A percentile compares a stretch with the other conserved stretches of the same genome.
phyloP scores from a whole-genome alignment of 2,797 vertebrate species.

The Melanotaenia trifasciata region DNA sequence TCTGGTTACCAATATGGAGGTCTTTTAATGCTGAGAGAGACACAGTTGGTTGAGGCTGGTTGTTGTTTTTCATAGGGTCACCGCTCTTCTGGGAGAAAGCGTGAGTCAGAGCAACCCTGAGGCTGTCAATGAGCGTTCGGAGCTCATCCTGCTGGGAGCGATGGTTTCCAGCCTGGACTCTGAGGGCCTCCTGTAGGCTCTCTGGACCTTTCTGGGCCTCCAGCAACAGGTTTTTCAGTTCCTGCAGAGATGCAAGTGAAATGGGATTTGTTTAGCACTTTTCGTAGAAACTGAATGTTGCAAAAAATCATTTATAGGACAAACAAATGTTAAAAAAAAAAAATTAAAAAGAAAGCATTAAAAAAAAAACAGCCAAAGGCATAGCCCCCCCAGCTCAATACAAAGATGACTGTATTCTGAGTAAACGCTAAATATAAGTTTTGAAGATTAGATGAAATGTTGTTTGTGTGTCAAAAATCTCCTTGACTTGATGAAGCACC shows the following conservation, averaged over 20 bases:
- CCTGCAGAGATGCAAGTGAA: slow-evolving; percentile 70
- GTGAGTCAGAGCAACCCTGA: slow-evolving; percentile 80
- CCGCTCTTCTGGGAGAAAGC: slow-evolving; percentile 28
- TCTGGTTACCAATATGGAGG: slow-evolving; percentile 82
- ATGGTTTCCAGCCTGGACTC: slow-evolving; percentile 89
- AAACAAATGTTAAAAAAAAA: neutral
- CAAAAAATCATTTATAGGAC: too few species aligned
- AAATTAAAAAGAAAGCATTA: too few species aligned
- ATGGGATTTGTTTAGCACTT: neutral
- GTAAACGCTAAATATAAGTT: too few species aligned
- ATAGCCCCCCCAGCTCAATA: too few species aligned
- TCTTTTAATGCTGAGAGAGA: slow-evolving; percentile 83
- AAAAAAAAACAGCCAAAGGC: too few species aligned
- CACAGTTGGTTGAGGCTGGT: neutral
- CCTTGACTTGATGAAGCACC: too few species aligned
- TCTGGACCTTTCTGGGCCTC: slow-evolving; percentile 95
- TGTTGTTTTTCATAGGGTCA: neutral
- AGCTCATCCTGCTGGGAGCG: slow-evolving; percentile 90
- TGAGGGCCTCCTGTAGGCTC: slow-evolving; percentile 93
- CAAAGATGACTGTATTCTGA: too few species aligned
- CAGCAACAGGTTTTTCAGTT: slow-evolving; percentile 90
- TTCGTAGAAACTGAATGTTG: neutral
- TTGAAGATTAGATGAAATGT: too few species aligned
- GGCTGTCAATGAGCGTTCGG: slow-evolving; percentile 80
- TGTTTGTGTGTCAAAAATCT: too few species aligned